Evolutionary conservation across 2,888 invertebrate genomes (phyloP).

Genomic region (Stratiomys singularior): DNA sequence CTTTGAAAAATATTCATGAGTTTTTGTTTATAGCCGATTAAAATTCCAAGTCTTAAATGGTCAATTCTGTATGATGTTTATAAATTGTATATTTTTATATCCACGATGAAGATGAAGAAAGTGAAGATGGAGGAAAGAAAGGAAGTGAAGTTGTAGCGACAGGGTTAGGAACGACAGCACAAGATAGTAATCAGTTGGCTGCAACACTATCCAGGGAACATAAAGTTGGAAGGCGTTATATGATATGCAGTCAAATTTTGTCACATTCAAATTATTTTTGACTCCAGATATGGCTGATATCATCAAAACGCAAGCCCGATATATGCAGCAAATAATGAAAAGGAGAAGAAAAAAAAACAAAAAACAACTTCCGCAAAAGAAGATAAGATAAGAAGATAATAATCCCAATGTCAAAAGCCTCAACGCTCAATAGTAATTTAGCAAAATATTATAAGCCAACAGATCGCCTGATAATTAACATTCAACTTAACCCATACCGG

Average conservation of each 20-base stretch:
- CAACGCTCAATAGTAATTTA: too few species aligned
- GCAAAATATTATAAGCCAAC: too few species aligned
- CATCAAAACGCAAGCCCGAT: slow-evolving; percentile 10
- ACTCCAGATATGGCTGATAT: slow-evolving; percentile 43
- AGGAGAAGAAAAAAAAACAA: not conserved
- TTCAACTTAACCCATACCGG: too few species aligned
- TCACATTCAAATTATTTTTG: slow-evolving; percentile 37
- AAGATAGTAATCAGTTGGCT: slow-evolving; percentile 39
- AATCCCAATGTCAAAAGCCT: too few species aligned
- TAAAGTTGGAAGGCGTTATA: not conserved
- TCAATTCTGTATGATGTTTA: too few species aligned
- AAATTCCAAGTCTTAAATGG: too few species aligned
- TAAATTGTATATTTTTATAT: too few species aligned
- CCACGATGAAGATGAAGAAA: not conserved
- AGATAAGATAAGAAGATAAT: too few species aligned
- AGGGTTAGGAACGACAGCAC: not conserved
- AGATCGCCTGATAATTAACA: too few species aligned
- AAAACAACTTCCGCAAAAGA: too few species aligned
- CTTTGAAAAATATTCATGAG: too few species aligned
- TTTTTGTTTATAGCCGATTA: too few species aligned
- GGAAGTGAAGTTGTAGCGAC: not conserved
- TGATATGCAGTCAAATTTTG: slow-evolving; percentile 16
- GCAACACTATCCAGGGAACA: slow-evolving; percentile 18
- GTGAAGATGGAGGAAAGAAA: not conserved
- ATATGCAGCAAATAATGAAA: not conserved